phyloP scores from a whole-genome alignment of 2,113 vertebrate species.

The Semicossyphus pulcher region DNA sequence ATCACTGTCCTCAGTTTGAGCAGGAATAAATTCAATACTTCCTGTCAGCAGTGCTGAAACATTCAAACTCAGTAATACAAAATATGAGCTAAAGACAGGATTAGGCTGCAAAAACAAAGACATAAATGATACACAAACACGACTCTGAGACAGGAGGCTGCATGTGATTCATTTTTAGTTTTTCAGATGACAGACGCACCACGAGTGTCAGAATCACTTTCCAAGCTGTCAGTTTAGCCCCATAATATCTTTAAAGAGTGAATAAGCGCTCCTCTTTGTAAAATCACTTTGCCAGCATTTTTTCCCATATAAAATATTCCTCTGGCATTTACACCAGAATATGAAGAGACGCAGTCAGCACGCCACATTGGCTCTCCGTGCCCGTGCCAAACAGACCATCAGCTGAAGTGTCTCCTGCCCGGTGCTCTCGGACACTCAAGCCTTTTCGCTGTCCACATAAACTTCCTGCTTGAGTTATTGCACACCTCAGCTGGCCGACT shows the following conservation, averaged over 20 bases:
- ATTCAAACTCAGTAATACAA: background rate
- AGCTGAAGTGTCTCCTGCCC: slow-evolving; percentile 25
- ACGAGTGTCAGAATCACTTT: slow-evolving; percentile 8
- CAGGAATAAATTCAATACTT: background rate
- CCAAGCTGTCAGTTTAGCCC: slow-evolving; percentile 19
- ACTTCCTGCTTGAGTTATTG: slow-evolving; percentile 49
- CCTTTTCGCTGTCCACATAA: slow-evolving; percentile 20
- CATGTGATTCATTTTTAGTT: background rate
- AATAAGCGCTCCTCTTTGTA: slow-evolving; percentile 13
- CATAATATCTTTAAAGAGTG: slow-evolving; percentile 18
- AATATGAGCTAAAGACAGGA: background rate
- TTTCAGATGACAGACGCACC: background rate
- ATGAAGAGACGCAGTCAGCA: slow-evolving; percentile 50
- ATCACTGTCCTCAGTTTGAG: background rate
- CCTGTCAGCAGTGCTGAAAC: background rate
- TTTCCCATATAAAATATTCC: slow-evolving; percentile 31
- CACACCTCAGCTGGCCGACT: slow-evolving; percentile 46
- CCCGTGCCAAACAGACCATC: slow-evolving; percentile 64
- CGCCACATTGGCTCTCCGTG: slow-evolving; percentile 16
- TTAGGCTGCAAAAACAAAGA: background rate
- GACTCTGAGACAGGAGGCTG: background rate
- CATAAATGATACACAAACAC: background rate
- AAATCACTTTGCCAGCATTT: slow-evolving; percentile 14
- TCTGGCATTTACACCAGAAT: slow-evolving; percentile 39
- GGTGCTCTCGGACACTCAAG: slow-evolving; percentile 18